phyloP scores from a whole-genome alignment of 2,888 invertebrate species.

The Aleiodes leptofemur region DNA sequence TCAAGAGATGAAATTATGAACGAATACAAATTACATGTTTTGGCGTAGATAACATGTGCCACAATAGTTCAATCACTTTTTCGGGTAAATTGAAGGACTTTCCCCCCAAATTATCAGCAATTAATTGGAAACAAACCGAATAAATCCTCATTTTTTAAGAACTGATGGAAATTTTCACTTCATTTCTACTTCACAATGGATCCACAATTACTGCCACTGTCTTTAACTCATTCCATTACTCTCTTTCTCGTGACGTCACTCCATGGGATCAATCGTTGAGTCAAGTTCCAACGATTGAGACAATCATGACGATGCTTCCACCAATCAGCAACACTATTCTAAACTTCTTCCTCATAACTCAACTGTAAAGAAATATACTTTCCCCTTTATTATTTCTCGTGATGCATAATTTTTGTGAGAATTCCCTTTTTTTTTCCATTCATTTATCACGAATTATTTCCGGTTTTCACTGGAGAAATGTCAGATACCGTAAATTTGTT shows the following conservation, averaged over 20 bases:
- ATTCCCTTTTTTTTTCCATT: not conserved
- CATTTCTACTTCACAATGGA: not conserved
- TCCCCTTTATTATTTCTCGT: constrained; percentile 20
- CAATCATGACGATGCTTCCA: constrained; percentile 68
- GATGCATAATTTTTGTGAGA: not conserved
- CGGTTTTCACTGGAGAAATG: constrained; percentile 13
- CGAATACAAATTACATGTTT: too few species aligned
- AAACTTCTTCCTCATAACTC: constrained; percentile 18
- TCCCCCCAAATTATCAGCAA: too few species aligned
- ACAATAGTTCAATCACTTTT: too few species aligned
- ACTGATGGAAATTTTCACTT: constrained; percentile 4
- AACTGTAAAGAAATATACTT: not conserved
- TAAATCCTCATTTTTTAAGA: not conserved
- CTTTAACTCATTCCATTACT: constrained; percentile 31
- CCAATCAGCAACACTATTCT: constrained; percentile 60
- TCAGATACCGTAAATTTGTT: not conserved
- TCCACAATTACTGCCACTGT: not conserved
- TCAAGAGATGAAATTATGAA: too few species aligned
- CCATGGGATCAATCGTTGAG: constrained; percentile 71
- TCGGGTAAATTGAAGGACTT: too few species aligned
- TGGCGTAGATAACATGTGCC: too few species aligned
- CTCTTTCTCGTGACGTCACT: constrained; percentile 62
- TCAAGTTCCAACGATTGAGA: constrained; percentile 74
- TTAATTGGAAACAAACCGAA: too few species aligned
- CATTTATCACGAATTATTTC: not conserved